Evolutionary conservation across 2,797 vertebrate genomes (phyloP).

Genomic region (Remorina albescens): DNA sequence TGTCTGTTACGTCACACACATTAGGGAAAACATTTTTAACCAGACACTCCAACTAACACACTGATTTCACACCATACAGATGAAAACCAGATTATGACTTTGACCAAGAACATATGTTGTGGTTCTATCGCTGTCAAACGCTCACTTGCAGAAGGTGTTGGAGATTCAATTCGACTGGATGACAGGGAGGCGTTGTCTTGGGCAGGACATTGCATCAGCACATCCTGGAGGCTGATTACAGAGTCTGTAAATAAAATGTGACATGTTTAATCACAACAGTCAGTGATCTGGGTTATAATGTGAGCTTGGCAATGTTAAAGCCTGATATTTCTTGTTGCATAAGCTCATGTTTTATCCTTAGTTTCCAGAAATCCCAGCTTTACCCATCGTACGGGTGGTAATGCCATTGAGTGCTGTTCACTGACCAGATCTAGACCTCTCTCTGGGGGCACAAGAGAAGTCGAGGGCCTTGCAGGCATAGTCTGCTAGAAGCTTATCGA

Average conservation of each 20-base stretch:
- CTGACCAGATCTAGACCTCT: constrained; percentile 90
- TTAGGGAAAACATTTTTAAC: neutral
- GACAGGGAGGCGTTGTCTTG: constrained; percentile 81
- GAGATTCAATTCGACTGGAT: constrained; percentile 79
- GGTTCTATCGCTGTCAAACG: neutral
- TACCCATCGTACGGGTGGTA: neutral
- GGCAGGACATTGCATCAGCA: constrained; percentile 82
- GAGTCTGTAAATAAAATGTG: constrained; percentile 84
- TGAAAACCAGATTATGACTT: neutral
- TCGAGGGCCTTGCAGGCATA: constrained; percentile 93
- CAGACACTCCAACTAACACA: neutral
- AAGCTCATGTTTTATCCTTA: neutral
- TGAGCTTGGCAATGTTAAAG: neutral
- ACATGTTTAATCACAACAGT: neutral
- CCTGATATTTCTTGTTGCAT: neutral
- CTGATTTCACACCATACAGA: neutral
- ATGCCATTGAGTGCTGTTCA: neutral
- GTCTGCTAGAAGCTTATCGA: constrained; percentile 89
- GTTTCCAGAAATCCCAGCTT: neutral
- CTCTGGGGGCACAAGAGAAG: constrained; percentile 90
- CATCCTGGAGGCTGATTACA: constrained; percentile 89
- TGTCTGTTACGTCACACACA: constrained; percentile 71
- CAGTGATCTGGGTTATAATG: neutral
- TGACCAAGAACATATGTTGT: neutral
- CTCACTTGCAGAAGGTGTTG: constrained; percentile 85